Evolutionary conservation across 2,797 vertebrate genomes (phyloP).

Genomic region (Melanotaenia pygmaea): DNA sequence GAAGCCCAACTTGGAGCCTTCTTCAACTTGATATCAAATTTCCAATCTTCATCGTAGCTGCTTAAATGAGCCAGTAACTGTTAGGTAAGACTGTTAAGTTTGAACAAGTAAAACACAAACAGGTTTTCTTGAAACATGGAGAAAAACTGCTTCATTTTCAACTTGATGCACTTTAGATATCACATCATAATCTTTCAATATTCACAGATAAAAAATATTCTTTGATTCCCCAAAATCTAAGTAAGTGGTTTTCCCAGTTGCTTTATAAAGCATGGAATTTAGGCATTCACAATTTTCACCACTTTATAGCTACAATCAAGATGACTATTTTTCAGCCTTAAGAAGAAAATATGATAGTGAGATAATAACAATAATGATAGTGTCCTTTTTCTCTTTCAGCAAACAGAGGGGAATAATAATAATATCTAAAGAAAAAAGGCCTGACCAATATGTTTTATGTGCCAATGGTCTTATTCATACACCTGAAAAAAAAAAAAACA

Average conservation of each 20-base stretch:
- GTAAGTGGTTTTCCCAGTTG: not conserved
- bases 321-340: not conserved
- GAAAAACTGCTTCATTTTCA: too few relatives aligned
- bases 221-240: not conserved
- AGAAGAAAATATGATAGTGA: not conserved
- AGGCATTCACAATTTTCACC: not conserved
- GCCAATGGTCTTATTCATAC: slow-evolving; percentile 23
- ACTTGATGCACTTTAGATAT: too few relatives aligned
- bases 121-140: too few relatives aligned
- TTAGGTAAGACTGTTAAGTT: too few relatives aligned
- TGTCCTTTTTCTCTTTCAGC: slow-evolving; percentile 4
- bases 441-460: slow-evolving; percentile 11
- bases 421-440: not conserved
- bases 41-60: too few relatives aligned
- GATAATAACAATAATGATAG: slow-evolving; percentile 12
- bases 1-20: too few relatives aligned
- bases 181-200: too few relatives aligned
- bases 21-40: too few relatives aligned
- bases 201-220: too few relatives aligned
- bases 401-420: not conserved
- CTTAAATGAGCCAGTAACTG: too few relatives aligned
- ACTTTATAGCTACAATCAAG: not conserved
- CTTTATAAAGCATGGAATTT: not conserved
- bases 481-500: slow-evolving; percentile 5
- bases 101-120: too few relatives aligned